Evolutionary conservation across 1,140 invertebrate species (phyloP).

Genomic region (Aphaenogaster floridana): DNA sequence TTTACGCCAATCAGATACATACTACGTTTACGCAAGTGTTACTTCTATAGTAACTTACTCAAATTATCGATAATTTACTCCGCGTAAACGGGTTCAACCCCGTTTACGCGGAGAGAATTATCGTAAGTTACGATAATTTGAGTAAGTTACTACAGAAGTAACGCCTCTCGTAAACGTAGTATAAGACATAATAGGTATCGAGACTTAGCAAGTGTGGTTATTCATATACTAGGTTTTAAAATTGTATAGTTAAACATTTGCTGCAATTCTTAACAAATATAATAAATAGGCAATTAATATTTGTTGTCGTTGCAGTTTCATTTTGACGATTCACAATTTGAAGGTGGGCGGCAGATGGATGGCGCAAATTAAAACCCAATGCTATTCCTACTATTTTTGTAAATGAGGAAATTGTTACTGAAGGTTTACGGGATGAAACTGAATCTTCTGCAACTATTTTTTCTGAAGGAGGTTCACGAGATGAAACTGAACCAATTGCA

Average conservation of each 20-base stretch:
- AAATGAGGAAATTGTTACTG: slow-evolving; percentile 17
- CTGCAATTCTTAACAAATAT: neutral
- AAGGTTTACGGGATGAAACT: neutral
- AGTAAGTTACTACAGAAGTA: too few species aligned
- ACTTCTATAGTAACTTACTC: too few species aligned
- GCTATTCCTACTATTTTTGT: slow-evolving; percentile 15
- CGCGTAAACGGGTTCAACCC: too few species aligned
- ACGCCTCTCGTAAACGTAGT: too few species aligned
- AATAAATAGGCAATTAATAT: slow-evolving; percentile 3
- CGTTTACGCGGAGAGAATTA: too few species aligned
- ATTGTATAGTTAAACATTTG: slow-evolving; percentile 8
- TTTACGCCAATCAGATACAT: too few species aligned
- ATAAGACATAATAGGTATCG: neutral
- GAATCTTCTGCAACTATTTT: too few species aligned
- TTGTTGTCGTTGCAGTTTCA: slow-evolving; percentile 7
- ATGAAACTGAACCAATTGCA: too few species aligned
- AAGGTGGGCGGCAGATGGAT: neutral
- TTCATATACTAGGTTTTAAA: slow-evolving; percentile 7
- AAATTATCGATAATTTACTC: too few species aligned
- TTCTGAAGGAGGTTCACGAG: too few species aligned
- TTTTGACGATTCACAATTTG: neutral
- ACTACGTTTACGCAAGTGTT: too few species aligned
- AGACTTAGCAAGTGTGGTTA: neutral
- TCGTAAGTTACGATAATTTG: too few species aligned
- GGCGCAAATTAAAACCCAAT: slow-evolving; percentile 12